Percentiles rank a stretch among this genome's conserved stretches.
Conservation (phyloP, 2,113 vertebrate species). For the Paramormyrops kingsleyae region DNA sequence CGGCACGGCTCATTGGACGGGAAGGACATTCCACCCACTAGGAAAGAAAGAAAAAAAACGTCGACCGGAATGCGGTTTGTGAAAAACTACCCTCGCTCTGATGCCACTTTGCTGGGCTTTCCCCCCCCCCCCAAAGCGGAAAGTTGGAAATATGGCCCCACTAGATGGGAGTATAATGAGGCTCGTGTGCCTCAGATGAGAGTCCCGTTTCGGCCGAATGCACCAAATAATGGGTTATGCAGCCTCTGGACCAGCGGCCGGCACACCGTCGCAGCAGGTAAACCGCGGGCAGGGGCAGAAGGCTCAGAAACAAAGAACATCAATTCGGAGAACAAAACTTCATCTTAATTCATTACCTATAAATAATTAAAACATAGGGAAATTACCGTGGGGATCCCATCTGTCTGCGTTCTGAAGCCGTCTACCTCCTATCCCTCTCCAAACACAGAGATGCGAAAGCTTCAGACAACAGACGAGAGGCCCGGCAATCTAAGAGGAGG, state of each 20-base stretch:
- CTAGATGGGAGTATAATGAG: constrained; percentile 41
- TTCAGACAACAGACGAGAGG: not conserved
- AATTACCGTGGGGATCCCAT: not conserved
- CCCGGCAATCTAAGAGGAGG: not conserved
- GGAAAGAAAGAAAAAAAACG: not conserved
- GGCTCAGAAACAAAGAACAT: constrained; percentile 52
- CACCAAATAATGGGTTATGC: constrained; percentile 64
- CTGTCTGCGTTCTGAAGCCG: not conserved
- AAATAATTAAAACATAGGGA: constrained; percentile 40
- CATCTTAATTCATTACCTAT: constrained; percentile 49
- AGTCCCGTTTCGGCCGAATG: constrained; percentile 63
- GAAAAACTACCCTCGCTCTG: not conserved
- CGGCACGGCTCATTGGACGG: not conserved
- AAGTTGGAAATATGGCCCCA: constrained; percentile 42
- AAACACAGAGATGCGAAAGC: not conserved
- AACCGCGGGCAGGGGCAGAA: constrained; percentile 42
- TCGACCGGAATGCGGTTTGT: not conserved
- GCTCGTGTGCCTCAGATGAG: constrained; percentile 52
- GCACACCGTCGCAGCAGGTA: constrained; percentile 53
- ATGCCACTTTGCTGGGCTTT: not conserved
- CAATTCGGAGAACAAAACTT: constrained; percentile 32
- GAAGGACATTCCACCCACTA: not conserved
- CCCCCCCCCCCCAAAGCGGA: constrained; percentile 20
- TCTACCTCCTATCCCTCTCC: constrained; percentile 6
- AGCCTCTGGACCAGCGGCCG: constrained; percentile 59